Evolutionary conservation across 1,140 invertebrate genomes (phyloP), one percentile per base, ranked within the genome.

Genomic region (Capitella teleta): DNA sequence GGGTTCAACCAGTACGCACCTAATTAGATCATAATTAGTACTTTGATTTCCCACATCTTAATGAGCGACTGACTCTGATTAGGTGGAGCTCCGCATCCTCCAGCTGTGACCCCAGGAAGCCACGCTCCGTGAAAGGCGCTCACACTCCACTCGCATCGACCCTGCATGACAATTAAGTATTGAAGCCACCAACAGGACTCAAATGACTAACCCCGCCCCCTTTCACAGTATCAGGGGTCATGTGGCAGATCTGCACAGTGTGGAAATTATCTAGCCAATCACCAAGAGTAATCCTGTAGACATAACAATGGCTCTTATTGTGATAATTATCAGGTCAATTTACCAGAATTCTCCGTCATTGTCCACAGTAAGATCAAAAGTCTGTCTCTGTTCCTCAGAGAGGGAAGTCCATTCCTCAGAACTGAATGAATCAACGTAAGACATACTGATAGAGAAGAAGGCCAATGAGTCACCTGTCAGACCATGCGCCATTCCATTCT

Each of bases 401-500:
- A 98, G 91, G 58, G 85, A 89, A 38, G 86, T 79, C 95, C 95
- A 99, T 74, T 98, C 93, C 28, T 52, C 36, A 18, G 47, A 55
- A n/a, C 47, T 56, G 5, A 40, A 40, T 24, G 25, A 37, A 37
- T 6, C 38, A 40, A 40, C 38, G n/a, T n/a, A n/a, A 40, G 19
- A 3, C 25, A 40, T 16, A 14, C 14, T 21, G 25, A 4, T 21
- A 6, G 8, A 40, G 21, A 40, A 40, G 2, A 21, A 16, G 10
- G 38, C 25, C 19, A 40, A 40, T 2, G 28, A 42, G 36, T 28
- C 54, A 90, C 84, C 82, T 79, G 67, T 97, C 94, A 69, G 87
- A 88, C 92, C 92, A 98, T 0, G 90, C 78, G 21, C 94, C 94
- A 62, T 93, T 95, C 94, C 94, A 98, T 74, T 98, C 94, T 1